Conservation (phyloP, 2,888 invertebrate genomes). For the Xylota segnis region DNA sequence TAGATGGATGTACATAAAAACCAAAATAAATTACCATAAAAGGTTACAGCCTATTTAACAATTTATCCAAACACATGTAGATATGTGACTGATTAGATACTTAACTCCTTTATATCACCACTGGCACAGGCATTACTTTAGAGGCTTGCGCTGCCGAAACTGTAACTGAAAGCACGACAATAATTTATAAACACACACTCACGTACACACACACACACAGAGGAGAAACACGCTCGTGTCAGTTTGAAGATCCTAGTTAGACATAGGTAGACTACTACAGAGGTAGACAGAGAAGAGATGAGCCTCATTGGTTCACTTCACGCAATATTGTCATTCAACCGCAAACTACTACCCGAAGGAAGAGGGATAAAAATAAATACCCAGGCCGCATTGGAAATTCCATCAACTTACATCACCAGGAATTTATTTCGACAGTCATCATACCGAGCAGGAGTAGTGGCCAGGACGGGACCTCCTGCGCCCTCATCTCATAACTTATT, state of each 20-base stretch:
- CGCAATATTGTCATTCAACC: constrained; percentile 73
- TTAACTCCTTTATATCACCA: constrained; percentile 73
- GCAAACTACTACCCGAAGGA: constrained; percentile 8
- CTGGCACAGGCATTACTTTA: constrained; percentile 47
- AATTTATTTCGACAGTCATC: constrained; percentile 51
- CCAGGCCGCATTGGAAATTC: constrained; percentile 58
- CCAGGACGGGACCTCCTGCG: background rate
- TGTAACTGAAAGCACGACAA: constrained; percentile 40
- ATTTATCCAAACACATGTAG: constrained; percentile 76
- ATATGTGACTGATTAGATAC: constrained; percentile 75
- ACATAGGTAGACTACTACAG: too few species aligned
- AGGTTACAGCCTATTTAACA: constrained; percentile 76
- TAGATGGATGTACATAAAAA: constrained; percentile 25
- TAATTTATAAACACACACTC: constrained; percentile 50
- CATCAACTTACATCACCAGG: constrained; percentile 64
- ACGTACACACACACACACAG: background rate
- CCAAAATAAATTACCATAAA: constrained; percentile 75
- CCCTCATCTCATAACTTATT: constrained; percentile 50
- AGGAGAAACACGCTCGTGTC: constrained; percentile 36
- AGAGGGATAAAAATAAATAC: constrained; percentile 58
- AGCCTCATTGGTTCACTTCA: constrained; percentile 71
- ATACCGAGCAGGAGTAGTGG: background rate
- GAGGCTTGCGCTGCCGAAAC: background rate
- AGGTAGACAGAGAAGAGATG: too few species aligned
- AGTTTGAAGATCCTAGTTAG: constrained; percentile 25